Conservation (phyloP, 2,113 vertebrate genomes). For the human (Homo sapiens) region DNA sequence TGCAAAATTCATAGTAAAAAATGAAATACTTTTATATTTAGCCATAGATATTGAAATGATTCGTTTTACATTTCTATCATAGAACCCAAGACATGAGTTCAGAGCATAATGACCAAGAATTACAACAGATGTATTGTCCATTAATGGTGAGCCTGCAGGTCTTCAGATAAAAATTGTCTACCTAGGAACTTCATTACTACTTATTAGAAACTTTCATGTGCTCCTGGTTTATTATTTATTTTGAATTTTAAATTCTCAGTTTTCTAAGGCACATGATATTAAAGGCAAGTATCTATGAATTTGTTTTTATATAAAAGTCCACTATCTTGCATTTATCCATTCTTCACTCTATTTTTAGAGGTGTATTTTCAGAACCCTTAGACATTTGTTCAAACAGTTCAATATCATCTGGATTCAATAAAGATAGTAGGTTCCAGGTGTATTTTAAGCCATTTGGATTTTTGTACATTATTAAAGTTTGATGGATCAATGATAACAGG, state of each 20-base stretch:
- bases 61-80: background rate
- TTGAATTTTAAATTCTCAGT: slow-evolving; percentile 29
- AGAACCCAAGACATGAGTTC: background rate
- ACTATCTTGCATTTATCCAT: slow-evolving; percentile 35
- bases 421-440: background rate
- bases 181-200: background rate
- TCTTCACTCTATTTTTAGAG: background rate
- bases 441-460: background rate
- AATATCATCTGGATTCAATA: slow-evolving; percentile 34
- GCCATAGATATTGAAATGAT: background rate
- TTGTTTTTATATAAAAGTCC: slow-evolving; percentile 2
- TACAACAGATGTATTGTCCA: background rate
- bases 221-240: slow-evolving; percentile 1
- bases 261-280: background rate
- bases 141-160: background rate
- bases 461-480: background rate
- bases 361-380: slow-evolving; percentile 2
- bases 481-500: background rate
- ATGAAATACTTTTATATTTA: background rate
- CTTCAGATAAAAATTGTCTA: background rate
- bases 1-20: background rate
- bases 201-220: background rate
- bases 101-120: background rate
- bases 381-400: slow-evolving; percentile 44
- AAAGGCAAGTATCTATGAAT: slow-evolving; percentile 38